These are phyloP conservation scores for Hylaeus volcanicus DNA, from an alignment of 1,140 invertebrate species.

Conservation along the genomic window DNA sequence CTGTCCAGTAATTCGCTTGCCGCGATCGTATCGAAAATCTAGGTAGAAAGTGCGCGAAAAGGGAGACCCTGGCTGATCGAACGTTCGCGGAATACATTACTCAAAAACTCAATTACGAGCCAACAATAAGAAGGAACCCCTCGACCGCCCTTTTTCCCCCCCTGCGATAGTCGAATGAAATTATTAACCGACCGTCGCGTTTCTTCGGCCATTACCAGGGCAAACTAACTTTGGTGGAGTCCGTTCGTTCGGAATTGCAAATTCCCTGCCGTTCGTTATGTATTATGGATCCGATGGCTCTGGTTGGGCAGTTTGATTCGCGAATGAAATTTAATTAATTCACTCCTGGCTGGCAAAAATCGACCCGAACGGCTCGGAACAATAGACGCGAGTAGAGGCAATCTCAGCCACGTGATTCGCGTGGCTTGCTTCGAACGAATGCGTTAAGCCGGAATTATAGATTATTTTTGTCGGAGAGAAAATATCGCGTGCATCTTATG, in stretches of 20 bases:
- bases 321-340: slow-evolving; percentile 37
- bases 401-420: too few species aligned
- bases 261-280: slow-evolving; percentile 31
- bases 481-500: slow-evolving; percentile 9
- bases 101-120: slow-evolving; percentile 44
- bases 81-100: slow-evolving; percentile 29
- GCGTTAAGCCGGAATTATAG: neutral
- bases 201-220: slow-evolving; percentile 41
- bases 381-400: neutral
- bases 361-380: neutral
- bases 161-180: slow-evolving; percentile 27
- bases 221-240: slow-evolving; percentile 34
- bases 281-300: slow-evolving; percentile 36
- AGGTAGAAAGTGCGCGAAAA: neutral
- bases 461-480: neutral
- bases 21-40: neutral
- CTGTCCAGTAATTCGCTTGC: neutral
- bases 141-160: slow-evolving; percentile 5
- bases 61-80: slow-evolving; percentile 11
- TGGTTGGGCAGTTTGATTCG: slow-evolving; percentile 22
- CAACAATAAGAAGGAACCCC: slow-evolving; percentile 33
- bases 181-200: slow-evolving; percentile 39
- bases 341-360: neutral
- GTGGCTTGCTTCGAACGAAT: neutral
- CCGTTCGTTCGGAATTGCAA: slow-evolving; percentile 35